Evolutionary conservation across 1,140 invertebrate species (phyloP).

Genomic region (Amphibalanus amphitrite): DNA sequence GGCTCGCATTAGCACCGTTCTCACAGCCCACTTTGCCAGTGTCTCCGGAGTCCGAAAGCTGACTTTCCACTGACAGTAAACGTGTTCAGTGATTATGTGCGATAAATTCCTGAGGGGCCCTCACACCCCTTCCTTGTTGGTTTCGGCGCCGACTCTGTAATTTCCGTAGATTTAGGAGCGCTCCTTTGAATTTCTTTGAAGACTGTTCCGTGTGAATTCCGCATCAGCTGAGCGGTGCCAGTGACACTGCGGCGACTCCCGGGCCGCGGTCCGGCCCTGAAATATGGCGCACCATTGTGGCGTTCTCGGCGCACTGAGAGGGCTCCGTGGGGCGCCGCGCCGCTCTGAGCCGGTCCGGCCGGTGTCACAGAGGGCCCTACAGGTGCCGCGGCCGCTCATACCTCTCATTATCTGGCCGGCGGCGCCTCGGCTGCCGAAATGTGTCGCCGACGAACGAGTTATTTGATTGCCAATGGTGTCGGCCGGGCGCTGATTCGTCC

Average conservation of each 20-base stretch:
- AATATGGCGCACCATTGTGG: not conserved
- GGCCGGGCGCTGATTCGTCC: not conserved
- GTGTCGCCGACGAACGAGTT: not conserved
- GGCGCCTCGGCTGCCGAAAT: not conserved
- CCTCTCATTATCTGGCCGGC: not conserved
- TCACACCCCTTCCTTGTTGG: not conserved
- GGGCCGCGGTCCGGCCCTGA: not conserved
- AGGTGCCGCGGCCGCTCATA: not conserved
- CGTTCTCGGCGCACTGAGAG: not conserved
- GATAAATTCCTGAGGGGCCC: not conserved
- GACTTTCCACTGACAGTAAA: not conserved
- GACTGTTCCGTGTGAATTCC: not conserved
- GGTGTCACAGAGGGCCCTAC: not conserved
- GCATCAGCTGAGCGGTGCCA: not conserved
- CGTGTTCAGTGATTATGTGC: not conserved
- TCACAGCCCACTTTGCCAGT: not conserved
- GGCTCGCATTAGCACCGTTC: not conserved
- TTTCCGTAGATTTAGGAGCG: not conserved
- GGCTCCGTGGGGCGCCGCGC: no score
- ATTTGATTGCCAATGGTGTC: not conserved
- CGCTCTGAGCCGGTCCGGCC: no score
- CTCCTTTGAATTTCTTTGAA: not conserved
- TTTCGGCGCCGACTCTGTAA: not conserved
- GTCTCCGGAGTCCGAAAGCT: not conserved
- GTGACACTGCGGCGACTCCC: not conserved